Evolutionary conservation across 2,113 vertebrate genomes (phyloP).

Genomic region (Coptodon bakossiorum): DNA sequence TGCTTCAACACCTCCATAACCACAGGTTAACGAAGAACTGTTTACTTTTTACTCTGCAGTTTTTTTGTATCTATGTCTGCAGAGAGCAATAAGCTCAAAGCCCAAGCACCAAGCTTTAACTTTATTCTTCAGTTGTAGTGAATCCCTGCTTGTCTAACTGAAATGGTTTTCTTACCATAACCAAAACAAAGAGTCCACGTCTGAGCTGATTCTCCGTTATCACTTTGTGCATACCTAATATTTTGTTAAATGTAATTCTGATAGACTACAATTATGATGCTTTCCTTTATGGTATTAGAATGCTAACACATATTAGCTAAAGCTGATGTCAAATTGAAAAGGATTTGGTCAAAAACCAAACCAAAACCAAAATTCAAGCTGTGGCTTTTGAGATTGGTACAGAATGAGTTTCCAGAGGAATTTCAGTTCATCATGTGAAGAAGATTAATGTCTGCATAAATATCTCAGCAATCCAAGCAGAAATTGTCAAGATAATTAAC

Average conservation of each 20-base stretch:
- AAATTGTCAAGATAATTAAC: background rate
- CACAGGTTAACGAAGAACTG: too few relatives aligned
- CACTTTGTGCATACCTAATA: background rate
- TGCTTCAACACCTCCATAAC: background rate
- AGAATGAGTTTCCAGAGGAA: background rate
- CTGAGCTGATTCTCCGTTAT: background rate
- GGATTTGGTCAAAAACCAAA: background rate
- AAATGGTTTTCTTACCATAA: background rate
- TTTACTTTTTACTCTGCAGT: background rate
- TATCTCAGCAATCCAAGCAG: background rate
- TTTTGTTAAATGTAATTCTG: background rate
- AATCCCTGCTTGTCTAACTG: background rate
- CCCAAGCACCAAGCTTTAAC: background rate
- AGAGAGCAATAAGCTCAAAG: background rate
- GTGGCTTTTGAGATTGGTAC: background rate
- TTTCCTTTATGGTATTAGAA: background rate
- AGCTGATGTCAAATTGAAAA: background rate
- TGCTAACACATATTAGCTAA: background rate
- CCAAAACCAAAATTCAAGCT: background rate
- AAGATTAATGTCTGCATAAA: background rate
- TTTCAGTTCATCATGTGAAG: background rate
- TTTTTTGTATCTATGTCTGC: background rate
- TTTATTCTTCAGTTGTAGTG: background rate
- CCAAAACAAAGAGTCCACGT: background rate
- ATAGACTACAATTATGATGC: background rate